Evolutionary conservation across 2,797 vertebrate genomes (phyloP), one percentile per base, ranked within the genome.

Genomic region (Glossophaga mutica): DNA sequence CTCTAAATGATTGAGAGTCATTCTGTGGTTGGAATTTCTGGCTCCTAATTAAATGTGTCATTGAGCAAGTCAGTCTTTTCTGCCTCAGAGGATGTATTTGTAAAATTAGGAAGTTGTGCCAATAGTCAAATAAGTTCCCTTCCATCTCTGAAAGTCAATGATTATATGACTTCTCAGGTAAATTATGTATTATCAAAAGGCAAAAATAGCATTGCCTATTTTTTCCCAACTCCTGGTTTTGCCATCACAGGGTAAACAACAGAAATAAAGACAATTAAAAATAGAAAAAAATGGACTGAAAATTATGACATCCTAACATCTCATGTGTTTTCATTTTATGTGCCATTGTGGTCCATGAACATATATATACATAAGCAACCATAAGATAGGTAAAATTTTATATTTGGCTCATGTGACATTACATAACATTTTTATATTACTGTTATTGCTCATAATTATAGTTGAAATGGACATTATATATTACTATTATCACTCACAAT

Each of bases 181-280:
- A 78, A 46, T 87, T 87, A 74, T 89, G 6, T 50, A 76, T 94
- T 67, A 65, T 79, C 79, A 92, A 93, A 94, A 89, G 50, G 52
- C 62, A 88, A 52, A 82, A 77, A 84, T 16, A 87, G 42, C 18
- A 55, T 62, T 42, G 44, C 71, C 29, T 76, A 29, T 21, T 82
- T 93, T 81, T 84, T 78, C 22, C 37, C n/a, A 39, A 50, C 14
- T 94, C 84, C n/a, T 90, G 67, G 67, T 81, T 95, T 95, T 97
- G 77, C 18, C 48, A 91, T 50, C 77, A 82, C 65, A 76, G 48
- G 34, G 52, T 85, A 96, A 90, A 84, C 37, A 86, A 85, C 52
- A 82, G 94, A 92, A 82, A 90, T 73, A 62, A 95, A 97, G 44
- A 24, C 87, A 94, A 84, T 79, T 86, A 79, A 94, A 95, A 95